phyloP scores from a whole-genome alignment of 2,113 vertebrate genomes.

The Cervus canadensis region DNA sequence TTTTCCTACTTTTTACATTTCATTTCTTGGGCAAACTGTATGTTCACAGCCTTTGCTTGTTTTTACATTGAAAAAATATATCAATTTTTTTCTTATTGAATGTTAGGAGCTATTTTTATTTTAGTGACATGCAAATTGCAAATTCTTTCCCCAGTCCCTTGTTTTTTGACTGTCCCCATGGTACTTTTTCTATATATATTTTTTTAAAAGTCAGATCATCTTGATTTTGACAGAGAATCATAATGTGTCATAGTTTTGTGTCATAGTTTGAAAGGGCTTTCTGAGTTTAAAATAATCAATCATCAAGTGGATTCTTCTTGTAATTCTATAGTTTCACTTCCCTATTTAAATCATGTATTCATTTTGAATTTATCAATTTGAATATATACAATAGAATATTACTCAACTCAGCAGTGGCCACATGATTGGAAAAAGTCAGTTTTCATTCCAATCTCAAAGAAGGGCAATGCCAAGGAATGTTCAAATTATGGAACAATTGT shows the following conservation, averaged over 20 bases:
- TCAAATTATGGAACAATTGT: background rate
- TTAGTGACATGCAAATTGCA: background rate
- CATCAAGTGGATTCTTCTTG: background rate
- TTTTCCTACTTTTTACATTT: background rate
- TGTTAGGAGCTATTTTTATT: background rate
- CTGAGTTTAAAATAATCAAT: background rate
- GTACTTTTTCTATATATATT: background rate
- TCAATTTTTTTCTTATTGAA: background rate
- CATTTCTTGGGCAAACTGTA: background rate
- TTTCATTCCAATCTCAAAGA: background rate
- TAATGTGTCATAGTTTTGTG: background rate
- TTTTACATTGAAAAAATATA: background rate
- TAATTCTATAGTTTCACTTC: background rate
- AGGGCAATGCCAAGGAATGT: background rate
- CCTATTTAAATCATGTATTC: background rate
- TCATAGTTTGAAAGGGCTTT: background rate
- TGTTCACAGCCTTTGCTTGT: background rate
- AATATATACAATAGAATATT: background rate
- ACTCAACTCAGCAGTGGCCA: background rate
- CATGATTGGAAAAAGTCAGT: background rate
- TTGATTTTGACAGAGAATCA: background rate
- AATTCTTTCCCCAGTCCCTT: background rate
- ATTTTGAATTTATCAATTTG: background rate
- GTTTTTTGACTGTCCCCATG: background rate
- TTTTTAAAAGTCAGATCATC: background rate